Base-by-base conservation (phyloP, 2,113 vertebrate species). In the Lates calcarifer region DNA sequence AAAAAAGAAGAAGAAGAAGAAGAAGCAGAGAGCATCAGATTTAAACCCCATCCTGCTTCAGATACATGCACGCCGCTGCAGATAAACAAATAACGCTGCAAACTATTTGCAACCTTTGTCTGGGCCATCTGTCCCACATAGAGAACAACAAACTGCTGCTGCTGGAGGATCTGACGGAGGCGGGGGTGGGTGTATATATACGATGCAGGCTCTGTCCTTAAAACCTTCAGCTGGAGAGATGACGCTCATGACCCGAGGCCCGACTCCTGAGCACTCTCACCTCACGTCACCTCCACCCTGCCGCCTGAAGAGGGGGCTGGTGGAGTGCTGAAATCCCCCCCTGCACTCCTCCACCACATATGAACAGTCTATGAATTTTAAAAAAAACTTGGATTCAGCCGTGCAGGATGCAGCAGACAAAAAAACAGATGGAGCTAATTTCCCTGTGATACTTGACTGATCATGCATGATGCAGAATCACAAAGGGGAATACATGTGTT, bases 281-380 rank as follows among this genome's bases (percentile, higher is more conserved):
- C 33, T 66, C 63, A 20, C 33, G 4, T 58, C 45, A 33, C 35
- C n/a, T 11, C 6, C 15, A 1, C 29, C 9, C 12, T 71, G 39
- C 66, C n/a, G 63, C 77, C 87, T 63, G 55, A 47, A 83, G 89
- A 26, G 82, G 89, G 79, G 12, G 29, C 82, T 74, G 64, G 12
- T 74, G 69, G 3, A 22, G 56, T 26, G 24, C 66, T 2, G 24
- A 24, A 61, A 58, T 0, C 1, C 51, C 49, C 47, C 47, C 5
- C 43, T n/a, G 17, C 7, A n/a, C 49, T n/a, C 15, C n/a, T n/a
- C n/a, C n/a, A n/a, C n/a, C n/a, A n/a, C n/a, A n/a, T n/a, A n/a
- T n/a, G n/a, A n/a, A n/a, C n/a, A n/a, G n/a, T n/a, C n/a, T n/a
- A n/a, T n/a, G n/a, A n/a, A n/a, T n/a, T n/a, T n/a, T n/a, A n/a